phyloP scores from a whole-genome alignment of 2,888 invertebrate species.

The Brenthis daphne region DNA sequence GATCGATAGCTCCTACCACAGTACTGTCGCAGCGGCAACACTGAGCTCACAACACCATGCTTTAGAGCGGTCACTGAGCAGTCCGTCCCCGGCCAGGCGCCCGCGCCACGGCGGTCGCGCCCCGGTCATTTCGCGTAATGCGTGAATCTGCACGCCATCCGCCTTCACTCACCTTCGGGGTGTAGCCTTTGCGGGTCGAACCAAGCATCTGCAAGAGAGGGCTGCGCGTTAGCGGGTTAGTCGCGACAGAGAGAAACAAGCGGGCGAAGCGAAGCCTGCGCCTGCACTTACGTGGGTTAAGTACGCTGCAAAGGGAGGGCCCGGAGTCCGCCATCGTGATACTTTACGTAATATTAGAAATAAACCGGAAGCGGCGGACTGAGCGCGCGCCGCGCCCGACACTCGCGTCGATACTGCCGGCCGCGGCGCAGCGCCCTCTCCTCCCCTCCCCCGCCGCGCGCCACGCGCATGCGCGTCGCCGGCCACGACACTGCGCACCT shows the following conservation, averaged over 20 bases:
- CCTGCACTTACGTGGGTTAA: conserved; percentile 73
- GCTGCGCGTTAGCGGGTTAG: conserved; percentile 81
- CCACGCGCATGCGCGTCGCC: conserved; percentile 47
- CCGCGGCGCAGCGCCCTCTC: conserved; percentile 59
- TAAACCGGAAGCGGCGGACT: conserved; percentile 62
- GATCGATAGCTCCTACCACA: conserved; percentile 41
- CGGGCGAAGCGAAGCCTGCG: conserved; percentile 51
- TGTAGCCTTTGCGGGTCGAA: conserved; percentile 95
- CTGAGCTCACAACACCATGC: conserved; percentile 44
- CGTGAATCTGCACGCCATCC: conserved; percentile 46
- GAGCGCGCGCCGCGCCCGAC: conserved; percentile 78
- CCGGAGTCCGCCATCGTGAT: conserved; percentile 72
- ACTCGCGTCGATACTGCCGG: conserved; percentile 81
- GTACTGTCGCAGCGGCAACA: conserved; percentile 46
- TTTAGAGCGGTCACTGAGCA: too few relatives aligned
- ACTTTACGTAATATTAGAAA: conserved; percentile 74
- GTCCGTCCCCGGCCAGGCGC: conserved; percentile 39
- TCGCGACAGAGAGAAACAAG: conserved; percentile 72
- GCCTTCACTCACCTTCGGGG: conserved; percentile 90
- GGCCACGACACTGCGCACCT: conserved; percentile 44
- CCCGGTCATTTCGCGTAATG: conserved; percentile 54
- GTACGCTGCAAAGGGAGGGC: conserved; percentile 77
- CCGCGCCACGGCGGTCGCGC: conserved; percentile 31
- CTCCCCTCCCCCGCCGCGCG: conserved; percentile 45
- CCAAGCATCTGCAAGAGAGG: conserved; percentile 94